Evolutionary conservation across 2,888 invertebrate genomes (phyloP).

Genomic region (Venustoraphidia nigricollis): DNA sequence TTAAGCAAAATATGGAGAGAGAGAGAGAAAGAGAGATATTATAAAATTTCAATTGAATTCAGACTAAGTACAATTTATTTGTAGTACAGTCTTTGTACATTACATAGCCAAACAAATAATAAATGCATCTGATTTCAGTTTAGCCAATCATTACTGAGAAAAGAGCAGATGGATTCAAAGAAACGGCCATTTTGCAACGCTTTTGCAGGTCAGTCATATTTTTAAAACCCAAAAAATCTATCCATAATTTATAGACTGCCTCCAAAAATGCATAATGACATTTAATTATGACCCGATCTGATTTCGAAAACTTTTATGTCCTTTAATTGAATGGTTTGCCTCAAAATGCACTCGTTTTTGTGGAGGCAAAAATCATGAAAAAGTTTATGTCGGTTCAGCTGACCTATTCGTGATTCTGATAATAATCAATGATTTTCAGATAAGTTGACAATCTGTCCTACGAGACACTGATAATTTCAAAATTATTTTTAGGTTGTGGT

Average conservation of each 20-base stretch:
- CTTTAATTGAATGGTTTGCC: no score
- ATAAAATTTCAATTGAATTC: no score
- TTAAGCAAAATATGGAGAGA: no score
- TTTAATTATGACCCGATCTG: background rate
- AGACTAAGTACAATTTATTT: no score
- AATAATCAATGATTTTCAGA: background rate
- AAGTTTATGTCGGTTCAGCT: no score
- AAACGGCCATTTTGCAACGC: conserved; percentile 82
- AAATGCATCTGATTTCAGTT: background rate
- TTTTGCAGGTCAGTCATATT: conserved; percentile 51
- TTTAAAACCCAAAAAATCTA: background rate
- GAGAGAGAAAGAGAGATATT: no score
- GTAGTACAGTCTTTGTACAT: no score
- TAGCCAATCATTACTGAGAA: background rate
- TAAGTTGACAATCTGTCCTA: background rate
- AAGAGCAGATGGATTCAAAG: conserved; percentile 32
- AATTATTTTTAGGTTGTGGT: conserved; percentile 48
- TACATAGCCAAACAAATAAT: background rate
- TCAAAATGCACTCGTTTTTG: no score
- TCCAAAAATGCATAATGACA: background rate
- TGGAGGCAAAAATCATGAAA: no score
- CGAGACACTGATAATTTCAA: background rate
- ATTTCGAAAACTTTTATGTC: no score
- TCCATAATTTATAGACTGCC: background rate
- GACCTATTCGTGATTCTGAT: no score